phyloP scores from a whole-genome alignment of 92 coral and sea anemone genomes.

The Parazoanthus darwini region DNA sequence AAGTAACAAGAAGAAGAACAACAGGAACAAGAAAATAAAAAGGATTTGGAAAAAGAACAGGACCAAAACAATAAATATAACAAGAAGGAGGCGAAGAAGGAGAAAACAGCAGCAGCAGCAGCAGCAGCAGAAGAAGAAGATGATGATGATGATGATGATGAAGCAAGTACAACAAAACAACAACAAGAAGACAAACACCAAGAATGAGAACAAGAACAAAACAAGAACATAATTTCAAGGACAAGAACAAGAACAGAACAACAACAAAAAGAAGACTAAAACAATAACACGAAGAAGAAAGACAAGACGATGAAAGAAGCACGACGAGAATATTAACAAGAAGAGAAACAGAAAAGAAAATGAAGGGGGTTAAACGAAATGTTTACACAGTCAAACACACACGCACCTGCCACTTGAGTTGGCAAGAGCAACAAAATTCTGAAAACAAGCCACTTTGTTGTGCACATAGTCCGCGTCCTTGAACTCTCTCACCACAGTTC shows the following conservation, averaged over 20 bases:
- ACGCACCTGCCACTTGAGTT: slow-evolving; percentile 51
- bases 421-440: slow-evolving; percentile 78
- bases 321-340: background rate
- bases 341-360: background rate
- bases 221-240: background rate
- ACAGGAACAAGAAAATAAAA: background rate
- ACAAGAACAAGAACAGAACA: background rate
- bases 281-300: background rate
- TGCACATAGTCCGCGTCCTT: slow-evolving; percentile 73
- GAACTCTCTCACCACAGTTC: slow-evolving; percentile 70
- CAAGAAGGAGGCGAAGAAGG: background rate
- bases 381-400: background rate
- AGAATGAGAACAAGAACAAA: background rate
- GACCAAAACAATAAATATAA: background rate
- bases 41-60: background rate
- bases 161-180: background rate
- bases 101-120: background rate
- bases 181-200: too few relatives aligned
- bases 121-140: background rate
- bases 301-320: background rate
- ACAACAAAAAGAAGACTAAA: background rate
- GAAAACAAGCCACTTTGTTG: slow-evolving; percentile 74
- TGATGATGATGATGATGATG: background rate
- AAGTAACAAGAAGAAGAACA: background rate
- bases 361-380: too few relatives aligned